Base-by-base conservation (phyloP, 2,888 invertebrate species). In the Coenonympha arcania region DNA sequence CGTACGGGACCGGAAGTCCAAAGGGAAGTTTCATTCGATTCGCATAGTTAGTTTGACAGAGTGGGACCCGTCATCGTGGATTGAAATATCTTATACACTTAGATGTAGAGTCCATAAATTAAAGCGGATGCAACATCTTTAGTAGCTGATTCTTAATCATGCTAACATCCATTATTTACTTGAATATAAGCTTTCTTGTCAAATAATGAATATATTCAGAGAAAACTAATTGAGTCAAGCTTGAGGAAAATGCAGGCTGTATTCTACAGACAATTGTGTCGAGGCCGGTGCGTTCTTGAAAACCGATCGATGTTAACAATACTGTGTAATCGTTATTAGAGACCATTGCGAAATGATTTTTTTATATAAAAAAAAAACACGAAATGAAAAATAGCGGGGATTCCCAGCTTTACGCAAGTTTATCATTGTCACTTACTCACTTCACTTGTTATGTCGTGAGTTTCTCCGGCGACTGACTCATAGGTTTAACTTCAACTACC, bases 261-360 rank as follows among this genome's bases (percentile, higher is more conserved):
- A 55, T 61, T 60, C 59, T 60, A 58, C 59, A 62, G 57, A 65
- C 54, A 66, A 69, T 63, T 62, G 67, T 69, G 70, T 67, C 72
- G 66, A 73, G 70, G 73, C 59, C 65, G 49, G 52, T 54, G 54
- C 57, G 62, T 63, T 65, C 65, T 69, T 65, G 62, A 67, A 69
- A 68, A 62, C 56, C 54, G 58, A 66, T 69, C 66, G 63, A 67
- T 66, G 54, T 58, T 56, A 59, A 57, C 58, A 50, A 42, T 43
- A 31, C 53, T 48, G 47, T 54, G 40, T 43, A 43, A 53, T 50
- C 44, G 41, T 50, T 45, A 50, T 30, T 52, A 15, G 15, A 42
- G 19, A 52, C 22, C 19, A 47, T 51, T 39, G 26, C n/a, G 28
- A 37, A 46, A 37, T 9, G n/a, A n/a, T 5, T 46, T 37, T 24